Conservation (phyloP, 2,888 invertebrate genomes). For the Dexiosoma caninum region DNA sequence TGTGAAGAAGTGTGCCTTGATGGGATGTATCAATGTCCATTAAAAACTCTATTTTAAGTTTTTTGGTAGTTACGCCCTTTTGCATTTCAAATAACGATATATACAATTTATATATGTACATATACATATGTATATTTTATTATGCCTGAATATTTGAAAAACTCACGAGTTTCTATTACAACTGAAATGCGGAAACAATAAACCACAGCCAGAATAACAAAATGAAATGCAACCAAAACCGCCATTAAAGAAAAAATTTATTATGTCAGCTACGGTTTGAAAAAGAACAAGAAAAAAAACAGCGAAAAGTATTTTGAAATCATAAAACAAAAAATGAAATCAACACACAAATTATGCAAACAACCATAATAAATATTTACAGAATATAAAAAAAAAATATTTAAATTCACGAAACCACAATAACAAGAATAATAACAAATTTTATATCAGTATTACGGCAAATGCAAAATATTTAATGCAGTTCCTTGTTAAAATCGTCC, state of each 20-base stretch:
- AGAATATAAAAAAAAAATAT: slow-evolving; percentile 4
- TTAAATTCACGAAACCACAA: slow-evolving; percentile 21
- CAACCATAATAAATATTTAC: slow-evolving; percentile 9
- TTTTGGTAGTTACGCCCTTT: no score
- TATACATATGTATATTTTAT: not conserved
- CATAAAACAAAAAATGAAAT: slow-evolving; percentile 4
- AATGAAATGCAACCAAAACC: slow-evolving; percentile 3
- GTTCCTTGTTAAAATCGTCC: slow-evolving; percentile 11
- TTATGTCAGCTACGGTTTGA: slow-evolving; percentile 21
- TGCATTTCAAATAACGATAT: no score
- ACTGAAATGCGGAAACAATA: slow-evolving; percentile 42
- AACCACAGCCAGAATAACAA: not conserved
- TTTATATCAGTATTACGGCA: not conserved
- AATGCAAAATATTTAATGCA: not conserved
- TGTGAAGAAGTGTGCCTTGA: no score
- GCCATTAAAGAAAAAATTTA: not conserved
- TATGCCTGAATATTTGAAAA: slow-evolving; percentile 12
- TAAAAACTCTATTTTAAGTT: no score
- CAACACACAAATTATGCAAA: not conserved
- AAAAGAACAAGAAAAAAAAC: no score
- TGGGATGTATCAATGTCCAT: no score
- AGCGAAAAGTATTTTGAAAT: not conserved
- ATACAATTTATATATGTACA: no score
- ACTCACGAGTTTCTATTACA: slow-evolving; percentile 30
- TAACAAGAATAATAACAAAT: not conserved